phyloP scores from a whole-genome alignment of 2,888 invertebrate genomes.

The Drosophila robusta region DNA sequence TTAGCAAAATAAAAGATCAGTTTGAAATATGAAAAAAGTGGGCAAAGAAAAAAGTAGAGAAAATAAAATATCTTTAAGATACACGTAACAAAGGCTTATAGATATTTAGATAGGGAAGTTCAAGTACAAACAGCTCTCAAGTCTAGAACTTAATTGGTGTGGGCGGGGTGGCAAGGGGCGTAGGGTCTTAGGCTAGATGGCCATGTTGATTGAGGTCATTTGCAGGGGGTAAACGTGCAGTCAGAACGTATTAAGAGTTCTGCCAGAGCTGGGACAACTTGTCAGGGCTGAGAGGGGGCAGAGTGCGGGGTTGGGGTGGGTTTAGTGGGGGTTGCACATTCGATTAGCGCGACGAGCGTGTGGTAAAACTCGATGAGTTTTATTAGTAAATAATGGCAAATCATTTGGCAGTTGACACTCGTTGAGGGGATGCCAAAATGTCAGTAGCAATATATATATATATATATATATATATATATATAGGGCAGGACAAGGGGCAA shows the following conservation, averaged over 20 bases:
- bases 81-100: too few relatives aligned
- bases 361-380: constrained; percentile 79
- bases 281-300: constrained; percentile 2
- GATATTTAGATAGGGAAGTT: too few relatives aligned
- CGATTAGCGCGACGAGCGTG: constrained; percentile 65
- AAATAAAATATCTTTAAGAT: too few relatives aligned
- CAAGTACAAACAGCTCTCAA: too few relatives aligned
- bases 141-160: neutral
- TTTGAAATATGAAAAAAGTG: too few relatives aligned
- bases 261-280: constrained; percentile 42
- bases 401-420: constrained; percentile 84
- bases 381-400: constrained; percentile 84
- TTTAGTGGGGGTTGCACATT: constrained; percentile 40
- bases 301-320: neutral
- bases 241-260: constrained; percentile 73
- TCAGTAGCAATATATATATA: constrained; percentile 10
- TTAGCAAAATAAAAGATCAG: too few relatives aligned
- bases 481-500: too few relatives aligned
- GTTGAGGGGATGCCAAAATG: constrained; percentile 53
- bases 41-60: too few relatives aligned
- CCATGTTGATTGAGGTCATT: constrained; percentile 84
- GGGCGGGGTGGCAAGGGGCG: neutral
- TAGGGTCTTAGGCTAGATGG: neutral
- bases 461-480: too few relatives aligned
- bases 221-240: constrained; percentile 71